phyloP scores from a whole-genome alignment of 37 sponge, comb jelly and placozoan genomes.

The Dysidea cf. avara region DNA sequence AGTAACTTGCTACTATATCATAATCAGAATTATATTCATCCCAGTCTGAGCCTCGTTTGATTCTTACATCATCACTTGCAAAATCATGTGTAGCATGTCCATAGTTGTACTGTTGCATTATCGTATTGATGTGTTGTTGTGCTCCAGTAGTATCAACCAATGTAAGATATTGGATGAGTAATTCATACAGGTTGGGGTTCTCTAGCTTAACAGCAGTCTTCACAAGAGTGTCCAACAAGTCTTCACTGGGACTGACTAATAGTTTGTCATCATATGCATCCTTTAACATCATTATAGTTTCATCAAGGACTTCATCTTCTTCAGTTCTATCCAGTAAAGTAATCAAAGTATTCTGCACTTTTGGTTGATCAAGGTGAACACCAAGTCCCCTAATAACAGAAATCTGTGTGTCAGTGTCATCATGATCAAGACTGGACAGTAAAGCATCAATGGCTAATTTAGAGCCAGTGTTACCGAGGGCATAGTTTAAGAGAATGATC shows the following conservation, averaged over 20 bases:
- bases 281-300: neutral
- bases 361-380: neutral
- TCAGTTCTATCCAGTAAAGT: neutral
- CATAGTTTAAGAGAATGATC: slow-evolving; percentile 24
- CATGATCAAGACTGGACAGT: slow-evolving; percentile 19
- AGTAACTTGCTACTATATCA: slow-evolving; percentile 34
- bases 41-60: slow-evolving; percentile 18
- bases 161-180: slow-evolving; percentile 17
- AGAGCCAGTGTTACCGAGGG: slow-evolving; percentile 58
- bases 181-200: slow-evolving; percentile 23
- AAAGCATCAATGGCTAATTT: slow-evolving; percentile 5
- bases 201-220: neutral
- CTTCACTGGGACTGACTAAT: neutral
- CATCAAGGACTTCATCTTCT: slow-evolving; percentile 9
- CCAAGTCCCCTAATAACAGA: slow-evolving; percentile 29
- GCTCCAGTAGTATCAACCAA: slow-evolving; percentile 13
- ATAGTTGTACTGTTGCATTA: neutral
- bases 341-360: slow-evolving; percentile 17
- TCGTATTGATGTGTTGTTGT: neutral
- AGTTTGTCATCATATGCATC: neutral
- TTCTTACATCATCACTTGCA: neutral
- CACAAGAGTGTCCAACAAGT: neutral
- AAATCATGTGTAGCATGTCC: neutral
- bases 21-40: slow-evolving; percentile 36
- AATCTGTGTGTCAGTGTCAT: slow-evolving; percentile 38